Evolutionary conservation across 2,888 invertebrate species (phyloP), one percentile per base, ranked within the genome.

Genomic region (Chrysolina haemoptera): DNA sequence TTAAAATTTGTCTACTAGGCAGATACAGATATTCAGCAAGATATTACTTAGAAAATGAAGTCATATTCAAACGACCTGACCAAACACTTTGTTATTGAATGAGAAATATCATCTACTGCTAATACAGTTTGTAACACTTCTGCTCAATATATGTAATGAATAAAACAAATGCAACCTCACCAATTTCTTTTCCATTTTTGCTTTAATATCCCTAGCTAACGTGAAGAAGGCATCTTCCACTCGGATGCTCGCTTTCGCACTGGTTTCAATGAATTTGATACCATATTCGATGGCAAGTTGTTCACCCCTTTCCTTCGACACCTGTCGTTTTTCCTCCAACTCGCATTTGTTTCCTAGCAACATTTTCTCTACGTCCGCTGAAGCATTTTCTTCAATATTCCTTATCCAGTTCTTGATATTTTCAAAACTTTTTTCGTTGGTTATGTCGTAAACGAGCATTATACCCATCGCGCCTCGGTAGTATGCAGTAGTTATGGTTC

Each of bases 381-480:
- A 97, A 16, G 99, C 99, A 91, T 99, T 98, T 89, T 99, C 98
- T 88, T 99, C 98, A 86, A 99, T 99, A 89, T 99, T 99, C 85
- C 98, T 91, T 82, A 99, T 97, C 99, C 99, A 99, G 88, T 99
- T 99, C 87, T 98, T 97, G 73, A 99, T 99, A 87, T 99, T 99
- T 89, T 99, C 97, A 90, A 99, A 99, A 83, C 98, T 98, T 89
- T 98, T 98, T 87, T 98, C 98, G 90, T 98, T 98, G 83, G 99
- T 99, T 82, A 99, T 98, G 89, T 99, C 99, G 89, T 99, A 99
- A 50, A 98, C 98, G 80, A 99, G 91, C 97, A 99, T 98, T 82
- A 99, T 99, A 76, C 99, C 99, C 98, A 99, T 99, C 59, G 99
- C 99, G 66, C 99, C 99, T 82, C 99, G 93, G 89, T 99, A 99